Evolutionary conservation across 2,113 vertebrate species (phyloP).

Genomic region (Todiramphus chloris): DNA sequence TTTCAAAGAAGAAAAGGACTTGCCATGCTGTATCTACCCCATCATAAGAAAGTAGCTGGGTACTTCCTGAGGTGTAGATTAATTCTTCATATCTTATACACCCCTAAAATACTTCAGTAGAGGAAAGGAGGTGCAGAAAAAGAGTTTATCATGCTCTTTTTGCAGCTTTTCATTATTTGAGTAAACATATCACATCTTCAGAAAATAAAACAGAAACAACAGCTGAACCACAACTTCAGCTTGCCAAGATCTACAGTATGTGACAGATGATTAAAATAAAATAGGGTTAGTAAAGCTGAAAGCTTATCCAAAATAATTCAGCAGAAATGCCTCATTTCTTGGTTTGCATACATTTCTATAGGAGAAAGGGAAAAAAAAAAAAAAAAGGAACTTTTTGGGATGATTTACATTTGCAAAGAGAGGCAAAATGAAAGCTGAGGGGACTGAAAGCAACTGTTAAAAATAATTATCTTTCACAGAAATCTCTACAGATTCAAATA

Average conservation of each 20-base stretch:
- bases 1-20: conserved; percentile 20
- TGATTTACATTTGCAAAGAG: neutral
- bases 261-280: conserved; percentile 53
- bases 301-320: conserved; percentile 24
- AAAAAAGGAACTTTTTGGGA: neutral
- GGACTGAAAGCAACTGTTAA: neutral
- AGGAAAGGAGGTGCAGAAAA: neutral
- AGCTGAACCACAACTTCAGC: conserved; percentile 49
- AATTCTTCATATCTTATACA: neutral
- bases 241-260: conserved; percentile 33
- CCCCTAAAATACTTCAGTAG: neutral
- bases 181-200: conserved; percentile 32
- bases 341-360: neutral
- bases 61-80: neutral
- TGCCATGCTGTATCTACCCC: neutral
- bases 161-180: conserved; percentile 13
- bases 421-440: neutral
- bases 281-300: conserved; percentile 30
- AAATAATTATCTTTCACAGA: neutral
- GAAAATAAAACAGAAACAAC: conserved; percentile 53
- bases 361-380: neutral
- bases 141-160: conserved; percentile 18
- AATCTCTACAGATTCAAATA: neutral
- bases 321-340: neutral
- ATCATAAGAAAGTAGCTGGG: neutral